Evolutionary conservation across 2,888 invertebrate genomes (phyloP), one percentile per base, ranked within the genome.

Genomic region (Melieria crassipennis): DNA sequence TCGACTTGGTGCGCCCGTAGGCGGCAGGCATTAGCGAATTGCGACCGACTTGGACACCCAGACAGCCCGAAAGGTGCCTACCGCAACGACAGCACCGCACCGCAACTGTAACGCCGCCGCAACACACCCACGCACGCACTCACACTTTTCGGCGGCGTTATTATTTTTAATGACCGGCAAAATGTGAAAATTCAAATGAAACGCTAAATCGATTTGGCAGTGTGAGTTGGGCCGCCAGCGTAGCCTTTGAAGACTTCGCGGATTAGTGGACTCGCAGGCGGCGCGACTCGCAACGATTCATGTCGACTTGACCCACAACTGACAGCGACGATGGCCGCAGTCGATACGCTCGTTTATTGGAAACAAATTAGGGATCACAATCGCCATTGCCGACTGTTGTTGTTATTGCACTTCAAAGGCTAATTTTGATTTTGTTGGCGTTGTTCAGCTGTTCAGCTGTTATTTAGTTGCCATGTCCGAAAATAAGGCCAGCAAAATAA

Each of bases 111-210:
- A 0, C 30, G 3, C 30, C 30, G 30, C 3, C 30, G 30, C 30
- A 30, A 30, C 30, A 3, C 16, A n/a, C 47, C 46, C n/a, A 46
- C 16, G 46, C n/a, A 62, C 16, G 13, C 42, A 47, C 4, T 2
- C 30, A 64, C 42, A 48, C 7, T 56, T 30, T 65, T 46, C 11
- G 5, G 42, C 13, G 4, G n/a, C 30, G 30, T 30, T 65, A 9
- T 6, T 47, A 5, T 56, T 69, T 72, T 72, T 69, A 72, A 72
- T 72, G 65, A 61, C 65, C 69, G 13, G 45, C 43, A 52, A 56
- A 58, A 16, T 3, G 30, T 30, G 30, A 30, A 30, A 30, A 30
- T 30, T 30, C 30, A 30, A 30, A 30, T 30, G 30, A 30, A 30
- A 30, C 30, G 30, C 30, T 2, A 2, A 30, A 30, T 30, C 30